These are phyloP conservation scores for Porites evermanni DNA, from an alignment of 92 coral and sea anemone genomes.

Conservation along the genomic window DNA sequence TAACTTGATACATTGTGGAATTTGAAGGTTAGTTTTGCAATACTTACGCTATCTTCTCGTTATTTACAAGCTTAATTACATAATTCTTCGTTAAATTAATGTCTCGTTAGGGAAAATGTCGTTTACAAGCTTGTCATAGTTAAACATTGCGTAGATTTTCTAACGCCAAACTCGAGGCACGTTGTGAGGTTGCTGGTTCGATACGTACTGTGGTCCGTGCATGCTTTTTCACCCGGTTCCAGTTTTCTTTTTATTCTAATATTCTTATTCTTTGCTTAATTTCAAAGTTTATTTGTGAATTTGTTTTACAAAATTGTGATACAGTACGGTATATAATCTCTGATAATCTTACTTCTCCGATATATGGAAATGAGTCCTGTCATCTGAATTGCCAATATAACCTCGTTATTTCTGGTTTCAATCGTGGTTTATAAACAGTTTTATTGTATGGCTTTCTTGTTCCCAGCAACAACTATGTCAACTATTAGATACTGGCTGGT, in stretches of 20 bases:
- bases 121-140: too few relatives aligned
- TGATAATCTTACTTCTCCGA: neutral
- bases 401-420: too few relatives aligned
- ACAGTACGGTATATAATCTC: neutral
- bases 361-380: too few relatives aligned
- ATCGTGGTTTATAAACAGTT: too few relatives aligned
- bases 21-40: neutral
- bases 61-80: neutral
- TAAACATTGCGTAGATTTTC: neutral
- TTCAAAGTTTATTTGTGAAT: too few relatives aligned
- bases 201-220: neutral
- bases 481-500: too few relatives aligned
- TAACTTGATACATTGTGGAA: neutral
- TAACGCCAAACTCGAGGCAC: too few relatives aligned
- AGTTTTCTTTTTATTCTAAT: neutral
- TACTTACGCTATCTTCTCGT: too few relatives aligned
- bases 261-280: neutral
- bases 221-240: neutral
- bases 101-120: neutral
- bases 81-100: too few relatives aligned
- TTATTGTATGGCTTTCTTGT: too few relatives aligned
- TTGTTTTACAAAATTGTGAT: neutral
- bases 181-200: conserved; percentile 17
- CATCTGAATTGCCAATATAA: too few relatives aligned
- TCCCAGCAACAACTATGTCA: too few relatives aligned